These are phyloP conservation scores for Eupeodes luniger DNA, from an alignment of 2,888 invertebrate genomes.

Conservation along the genomic window DNA sequence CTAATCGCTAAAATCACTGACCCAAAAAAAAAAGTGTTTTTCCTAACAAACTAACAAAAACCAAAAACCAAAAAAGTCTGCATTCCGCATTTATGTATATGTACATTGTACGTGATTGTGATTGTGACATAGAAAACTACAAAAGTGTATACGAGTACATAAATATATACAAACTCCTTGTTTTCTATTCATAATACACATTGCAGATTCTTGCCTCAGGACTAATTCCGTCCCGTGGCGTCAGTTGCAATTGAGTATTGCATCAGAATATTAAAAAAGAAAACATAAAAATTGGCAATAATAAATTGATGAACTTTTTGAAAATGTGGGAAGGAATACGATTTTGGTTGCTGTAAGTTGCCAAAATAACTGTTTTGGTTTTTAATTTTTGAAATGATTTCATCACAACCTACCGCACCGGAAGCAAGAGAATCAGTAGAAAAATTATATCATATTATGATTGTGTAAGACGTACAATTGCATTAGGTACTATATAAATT, in stretches of 20 bases:
- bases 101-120: conserved; percentile 20
- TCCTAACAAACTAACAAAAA: conserved; percentile 12
- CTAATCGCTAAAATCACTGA: conserved; percentile 65
- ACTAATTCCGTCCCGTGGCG: not conserved
- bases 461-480: too few relatives aligned
- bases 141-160: not conserved
- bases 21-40: conserved; percentile 51
- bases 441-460: too few relatives aligned
- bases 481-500: too few relatives aligned
- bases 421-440: too few relatives aligned
- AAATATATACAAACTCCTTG: not conserved
- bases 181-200: not conserved
- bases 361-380: not conserved
- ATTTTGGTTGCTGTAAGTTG: not conserved
- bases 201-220: conserved; percentile 9
- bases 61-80: not conserved
- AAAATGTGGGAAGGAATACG: not conserved
- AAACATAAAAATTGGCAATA: not conserved
- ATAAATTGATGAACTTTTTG: not conserved
- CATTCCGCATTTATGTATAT: not conserved
- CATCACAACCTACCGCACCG: not conserved
- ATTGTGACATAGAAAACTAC: conserved; percentile 39
- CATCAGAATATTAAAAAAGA: not conserved
- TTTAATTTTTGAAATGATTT: not conserved
- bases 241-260: conserved; percentile 11